A percentile compares a stretch with the other conserved stretches of the same genome.
Conservation (phyloP, 2,888 invertebrate species). For the Seira sanloemensis region DNA sequence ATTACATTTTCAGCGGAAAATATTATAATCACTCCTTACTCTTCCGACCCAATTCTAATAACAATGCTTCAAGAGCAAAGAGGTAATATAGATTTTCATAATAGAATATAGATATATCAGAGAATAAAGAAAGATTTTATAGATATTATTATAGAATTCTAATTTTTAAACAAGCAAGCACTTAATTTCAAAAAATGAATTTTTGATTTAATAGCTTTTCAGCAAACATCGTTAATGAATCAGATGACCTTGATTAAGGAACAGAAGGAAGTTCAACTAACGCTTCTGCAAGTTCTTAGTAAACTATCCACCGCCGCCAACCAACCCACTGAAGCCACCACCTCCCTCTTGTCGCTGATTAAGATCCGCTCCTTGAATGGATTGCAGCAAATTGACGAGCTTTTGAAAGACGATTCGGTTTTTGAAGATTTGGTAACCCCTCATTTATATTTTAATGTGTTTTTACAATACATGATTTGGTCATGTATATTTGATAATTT, state of each 20-base stretch:
- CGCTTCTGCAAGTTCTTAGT: background rate
- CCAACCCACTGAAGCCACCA: background rate
- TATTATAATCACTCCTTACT: background rate
- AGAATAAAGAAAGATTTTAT: too few species aligned
- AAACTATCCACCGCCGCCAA: too few species aligned
- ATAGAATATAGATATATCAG: too few species aligned
- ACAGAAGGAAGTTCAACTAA: background rate
- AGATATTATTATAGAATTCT: background rate
- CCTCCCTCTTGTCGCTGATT: background rate
- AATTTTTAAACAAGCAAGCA: background rate
- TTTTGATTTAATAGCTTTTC: slow-evolving; percentile 14
- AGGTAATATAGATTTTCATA: background rate
- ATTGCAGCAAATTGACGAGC: background rate
- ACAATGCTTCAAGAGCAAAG: background rate
- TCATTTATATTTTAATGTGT: too few species aligned
- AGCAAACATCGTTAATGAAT: background rate
- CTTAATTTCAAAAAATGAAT: too few species aligned
- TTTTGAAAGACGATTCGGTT: background rate
- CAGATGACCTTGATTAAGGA: background rate
- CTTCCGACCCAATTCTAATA: background rate
- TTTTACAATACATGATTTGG: background rate
- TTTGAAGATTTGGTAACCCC: too few species aligned
- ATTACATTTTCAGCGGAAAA: background rate
- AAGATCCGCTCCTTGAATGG: background rate
- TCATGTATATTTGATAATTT: background rate